phyloP scores from a whole-genome alignment of 2,888 invertebrate genomes.

The Tillus elongatus region DNA sequence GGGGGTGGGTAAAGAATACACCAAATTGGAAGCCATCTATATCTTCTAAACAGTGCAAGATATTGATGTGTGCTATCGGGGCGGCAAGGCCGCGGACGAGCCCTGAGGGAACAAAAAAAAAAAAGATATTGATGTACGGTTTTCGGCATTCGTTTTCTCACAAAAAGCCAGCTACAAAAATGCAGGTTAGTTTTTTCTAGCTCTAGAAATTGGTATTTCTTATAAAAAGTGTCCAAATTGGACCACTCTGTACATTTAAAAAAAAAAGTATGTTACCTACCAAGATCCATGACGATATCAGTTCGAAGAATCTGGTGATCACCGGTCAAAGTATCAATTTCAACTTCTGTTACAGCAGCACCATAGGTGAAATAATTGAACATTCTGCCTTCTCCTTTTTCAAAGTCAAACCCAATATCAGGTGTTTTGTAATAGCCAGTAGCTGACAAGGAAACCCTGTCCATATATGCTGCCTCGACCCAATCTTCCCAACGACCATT shows the following conservation, averaged over 20 bases:
- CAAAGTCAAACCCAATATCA: conserved; percentile 60
- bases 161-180: no score
- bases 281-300: conserved; percentile 96
- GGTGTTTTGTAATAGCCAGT: conserved; percentile 77
- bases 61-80: no score
- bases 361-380: conserved; percentile 85
- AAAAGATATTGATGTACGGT: no score
- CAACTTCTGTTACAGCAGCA: conserved; percentile 78
- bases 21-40: no score
- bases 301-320: conserved; percentile 82
- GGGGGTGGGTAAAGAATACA: no score
- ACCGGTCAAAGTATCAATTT: conserved; percentile 89
- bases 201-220: no score
- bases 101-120: no score
- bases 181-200: no score
- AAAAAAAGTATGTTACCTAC: conserved; percentile 19
- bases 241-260: neutral
- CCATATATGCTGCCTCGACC: conserved; percentile 67
- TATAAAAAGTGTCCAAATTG: no score
- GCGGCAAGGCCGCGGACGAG: no score
- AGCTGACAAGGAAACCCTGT: conserved; percentile 70
- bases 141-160: no score
- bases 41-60: no score
- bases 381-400: conserved; percentile 59
- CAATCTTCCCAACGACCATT: conserved; percentile 76